A percentile compares a stretch with the other conserved stretches of the same genome.
Evolutionary conservation across 2,888 invertebrate species (phyloP).

Genomic region (Electrophaes corylata): DNA sequence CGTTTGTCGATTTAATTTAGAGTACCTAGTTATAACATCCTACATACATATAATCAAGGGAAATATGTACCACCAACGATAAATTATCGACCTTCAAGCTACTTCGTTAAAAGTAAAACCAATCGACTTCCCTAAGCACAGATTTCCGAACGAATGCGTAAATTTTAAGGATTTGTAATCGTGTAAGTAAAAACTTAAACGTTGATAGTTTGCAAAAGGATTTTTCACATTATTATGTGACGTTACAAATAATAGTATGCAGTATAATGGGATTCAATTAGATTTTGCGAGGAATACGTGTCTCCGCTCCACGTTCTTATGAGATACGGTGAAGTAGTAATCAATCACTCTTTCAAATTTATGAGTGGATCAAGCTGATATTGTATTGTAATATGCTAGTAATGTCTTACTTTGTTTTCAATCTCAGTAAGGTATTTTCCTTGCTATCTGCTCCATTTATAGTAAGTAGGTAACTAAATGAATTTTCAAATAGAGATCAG

Average conservation of each 20-base stretch:
- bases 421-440: background rate
- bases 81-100: background rate
- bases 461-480: too few species aligned
- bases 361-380: background rate
- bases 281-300: slow-evolving; percentile 1
- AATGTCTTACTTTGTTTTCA: slow-evolving; percentile 11
- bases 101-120: background rate
- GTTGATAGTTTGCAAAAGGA: background rate
- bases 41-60: too few species aligned
- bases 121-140: background rate
- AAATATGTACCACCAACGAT: too few species aligned
- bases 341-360: slow-evolving; percentile 21
- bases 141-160: slow-evolving; percentile 8
- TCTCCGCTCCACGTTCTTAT: background rate
- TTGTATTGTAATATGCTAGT: background rate
- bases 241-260: slow-evolving; percentile 1
- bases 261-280: slow-evolving; percentile 6
- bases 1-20: background rate
- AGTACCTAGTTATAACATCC: too few species aligned
- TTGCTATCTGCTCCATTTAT: background rate
- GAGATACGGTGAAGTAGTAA: slow-evolving; percentile 6
- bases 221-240: background rate
- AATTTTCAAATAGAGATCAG: background rate
- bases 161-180: background rate
- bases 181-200: background rate